A percentile compares a stretch with the other conserved stretches of the same genome.
Evolutionary conservation across 2,888 invertebrate species (phyloP).

Genomic region (Microctonus hyperodae): DNA sequence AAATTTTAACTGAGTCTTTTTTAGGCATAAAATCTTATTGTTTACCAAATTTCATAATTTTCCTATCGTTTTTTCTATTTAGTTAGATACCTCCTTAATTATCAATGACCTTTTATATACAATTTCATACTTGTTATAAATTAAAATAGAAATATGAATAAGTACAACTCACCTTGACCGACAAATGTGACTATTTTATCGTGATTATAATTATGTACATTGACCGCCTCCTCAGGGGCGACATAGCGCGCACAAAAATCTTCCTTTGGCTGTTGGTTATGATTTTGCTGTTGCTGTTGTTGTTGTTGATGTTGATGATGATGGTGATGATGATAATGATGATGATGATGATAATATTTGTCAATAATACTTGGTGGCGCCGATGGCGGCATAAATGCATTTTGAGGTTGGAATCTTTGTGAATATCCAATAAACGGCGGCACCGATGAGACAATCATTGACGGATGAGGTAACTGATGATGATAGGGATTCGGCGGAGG

Average conservation of each 20-base stretch:
- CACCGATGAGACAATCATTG: constrained; percentile 50
- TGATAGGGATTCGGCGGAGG: constrained; percentile 43
- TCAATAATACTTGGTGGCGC: constrained; percentile 50
- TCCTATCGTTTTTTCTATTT: too few relatives aligned
- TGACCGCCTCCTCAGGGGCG: constrained; percentile 60
- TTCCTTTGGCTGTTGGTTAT: constrained; percentile 56
- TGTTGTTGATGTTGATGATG: constrained; percentile 46
- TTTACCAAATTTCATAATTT: too few relatives aligned
- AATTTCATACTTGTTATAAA: too few relatives aligned
- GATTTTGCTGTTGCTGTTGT: constrained; percentile 27
- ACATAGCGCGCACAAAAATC: constrained; percentile 64
- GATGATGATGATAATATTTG: constrained; percentile 50
- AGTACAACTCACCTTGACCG: constrained; percentile 69
- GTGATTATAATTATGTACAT: constrained; percentile 66
- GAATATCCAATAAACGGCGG: constrained; percentile 50
- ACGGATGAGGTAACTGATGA: constrained; percentile 40
- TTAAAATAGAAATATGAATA: too few relatives aligned
- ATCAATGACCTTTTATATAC: too few relatives aligned
- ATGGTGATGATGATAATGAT: constrained; percentile 30
- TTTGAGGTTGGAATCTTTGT: constrained; percentile 47
- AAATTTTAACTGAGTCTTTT: too few relatives aligned
- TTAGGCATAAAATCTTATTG: too few relatives aligned
- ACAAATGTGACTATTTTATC: constrained; percentile 72
- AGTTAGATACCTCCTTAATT: too few relatives aligned
- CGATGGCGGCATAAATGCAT: constrained; percentile 34